Percentiles rank a stretch among this genome's conserved stretches.
These are phyloP conservation scores for Olivierus martensii DNA, from an alignment of 1,140 invertebrate genomes.

Conservation along the genomic window DNA sequence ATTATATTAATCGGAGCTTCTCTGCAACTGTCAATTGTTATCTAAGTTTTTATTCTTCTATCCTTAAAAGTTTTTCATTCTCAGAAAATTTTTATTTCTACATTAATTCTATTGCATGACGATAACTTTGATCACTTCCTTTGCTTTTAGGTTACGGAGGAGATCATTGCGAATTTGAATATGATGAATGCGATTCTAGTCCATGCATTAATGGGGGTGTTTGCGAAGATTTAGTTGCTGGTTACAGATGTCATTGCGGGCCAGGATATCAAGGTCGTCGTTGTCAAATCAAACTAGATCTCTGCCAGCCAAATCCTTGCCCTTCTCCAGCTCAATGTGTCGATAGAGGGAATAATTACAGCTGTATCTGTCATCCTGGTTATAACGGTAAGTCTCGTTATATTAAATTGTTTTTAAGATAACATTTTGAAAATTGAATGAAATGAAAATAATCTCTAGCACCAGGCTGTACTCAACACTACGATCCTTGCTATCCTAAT, in stretches of 20 bases:
- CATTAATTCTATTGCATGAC: too few species aligned
- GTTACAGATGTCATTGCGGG: constrained; percentile 36
- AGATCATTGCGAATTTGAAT: constrained; percentile 19
- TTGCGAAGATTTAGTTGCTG: constrained; percentile 22
- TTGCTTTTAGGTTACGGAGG: constrained; percentile 11
- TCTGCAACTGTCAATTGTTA: too few species aligned
- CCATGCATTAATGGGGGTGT: constrained; percentile 32
- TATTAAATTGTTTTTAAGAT: too few species aligned
- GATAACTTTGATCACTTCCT: too few species aligned
- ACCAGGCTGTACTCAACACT: constrained; percentile 39
- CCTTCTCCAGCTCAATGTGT: constrained; percentile 44
- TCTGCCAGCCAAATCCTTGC: constrained; percentile 53
- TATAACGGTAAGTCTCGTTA: constrained; percentile 43
- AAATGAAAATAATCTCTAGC: constrained; percentile 2
- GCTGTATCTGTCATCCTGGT: constrained; percentile 53
- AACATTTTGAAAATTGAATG: too few species aligned
- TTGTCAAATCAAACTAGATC: constrained; percentile 38
- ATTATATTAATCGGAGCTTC: too few species aligned
- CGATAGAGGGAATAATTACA: constrained; percentile 52
- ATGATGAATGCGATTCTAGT: constrained; percentile 41
- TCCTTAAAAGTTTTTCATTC: too few species aligned
- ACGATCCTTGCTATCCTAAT: constrained; percentile 52
- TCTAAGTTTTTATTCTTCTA: too few species aligned
- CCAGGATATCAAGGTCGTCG: constrained; percentile 29
- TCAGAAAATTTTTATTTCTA: too few species aligned